Evolutionary conservation across 2,888 invertebrate genomes (phyloP).

Genomic region (Argyresthia goedartella): DNA sequence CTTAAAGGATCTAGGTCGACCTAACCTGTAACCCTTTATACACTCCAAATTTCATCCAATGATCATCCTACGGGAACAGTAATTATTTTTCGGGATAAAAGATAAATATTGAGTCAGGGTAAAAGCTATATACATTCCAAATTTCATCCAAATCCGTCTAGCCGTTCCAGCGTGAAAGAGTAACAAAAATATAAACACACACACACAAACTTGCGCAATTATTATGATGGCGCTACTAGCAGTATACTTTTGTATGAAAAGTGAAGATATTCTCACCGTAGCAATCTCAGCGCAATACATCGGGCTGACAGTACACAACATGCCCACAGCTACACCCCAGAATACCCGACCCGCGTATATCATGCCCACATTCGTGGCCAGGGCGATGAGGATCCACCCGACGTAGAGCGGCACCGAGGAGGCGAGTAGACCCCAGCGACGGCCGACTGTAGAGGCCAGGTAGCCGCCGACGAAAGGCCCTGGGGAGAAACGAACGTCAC

Average conservation of each 20-base stretch:
- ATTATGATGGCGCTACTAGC: too few relatives aligned
- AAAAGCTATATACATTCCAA: too few relatives aligned
- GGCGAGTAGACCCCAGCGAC: conserved; percentile 77
- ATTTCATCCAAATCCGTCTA: too few relatives aligned
- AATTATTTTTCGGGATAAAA: too few relatives aligned
- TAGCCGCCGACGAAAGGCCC: conserved; percentile 81
- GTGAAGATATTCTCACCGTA: conserved; percentile 66
- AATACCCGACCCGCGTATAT: conserved; percentile 70
- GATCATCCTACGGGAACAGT: too few relatives aligned
- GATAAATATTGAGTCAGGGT: too few relatives aligned
- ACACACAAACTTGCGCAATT: too few relatives aligned
- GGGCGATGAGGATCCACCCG: conserved; percentile 77
- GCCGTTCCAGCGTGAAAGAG: too few relatives aligned
- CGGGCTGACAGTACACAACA: conserved; percentile 80
- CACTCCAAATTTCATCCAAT: too few relatives aligned
- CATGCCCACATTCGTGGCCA: conserved; percentile 54
- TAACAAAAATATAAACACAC: too few relatives aligned
- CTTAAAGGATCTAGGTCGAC: too few relatives aligned
- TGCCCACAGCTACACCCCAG: conserved; percentile 77
- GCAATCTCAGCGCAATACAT: conserved; percentile 92
- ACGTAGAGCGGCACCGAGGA: conserved; percentile 76
- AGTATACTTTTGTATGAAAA: background rate
- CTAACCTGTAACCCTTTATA: too few relatives aligned
- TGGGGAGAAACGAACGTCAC: conserved; percentile 20
- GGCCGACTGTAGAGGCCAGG: conserved; percentile 74